Conservation (phyloP, 1,140 invertebrate species). For the Hestina assimilis region DNA sequence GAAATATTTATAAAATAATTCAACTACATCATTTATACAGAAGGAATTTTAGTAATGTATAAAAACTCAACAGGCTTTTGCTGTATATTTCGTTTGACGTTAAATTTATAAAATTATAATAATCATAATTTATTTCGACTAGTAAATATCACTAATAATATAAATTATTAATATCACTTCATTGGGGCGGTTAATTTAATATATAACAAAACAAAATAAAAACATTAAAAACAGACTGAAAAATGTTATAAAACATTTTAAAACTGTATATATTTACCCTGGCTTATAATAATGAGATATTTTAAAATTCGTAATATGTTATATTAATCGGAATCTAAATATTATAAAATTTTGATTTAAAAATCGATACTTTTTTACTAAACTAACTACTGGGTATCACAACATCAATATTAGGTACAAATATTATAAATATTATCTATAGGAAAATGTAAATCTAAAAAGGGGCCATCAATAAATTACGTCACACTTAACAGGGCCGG, state of each 20-base stretch:
- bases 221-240: background rate
- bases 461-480: too few species aligned
- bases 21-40: too few species aligned
- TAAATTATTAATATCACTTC: conserved; percentile 8
- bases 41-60: too few species aligned
- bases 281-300: background rate
- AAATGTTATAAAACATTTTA: background rate
- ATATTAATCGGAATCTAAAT: too few species aligned
- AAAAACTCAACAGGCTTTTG: background rate
- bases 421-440: conserved; percentile 7
- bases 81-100: background rate
- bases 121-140: background rate
- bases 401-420: conserved; percentile 17
- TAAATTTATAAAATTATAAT: background rate
- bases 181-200: conserved; percentile 11
- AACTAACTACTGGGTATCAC: conserved; percentile 23
- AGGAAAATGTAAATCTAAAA: background rate
- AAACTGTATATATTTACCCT: conserved; percentile 1
- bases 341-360: too few species aligned
- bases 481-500: too few species aligned
- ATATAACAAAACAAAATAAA: background rate
- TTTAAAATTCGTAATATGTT: background rate
- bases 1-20: too few species aligned
- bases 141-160: conserved; percentile 14
- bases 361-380: background rate